Evolutionary conservation across 2,888 invertebrate species (phyloP).

Genomic region (Philereme vetulata): DNA sequence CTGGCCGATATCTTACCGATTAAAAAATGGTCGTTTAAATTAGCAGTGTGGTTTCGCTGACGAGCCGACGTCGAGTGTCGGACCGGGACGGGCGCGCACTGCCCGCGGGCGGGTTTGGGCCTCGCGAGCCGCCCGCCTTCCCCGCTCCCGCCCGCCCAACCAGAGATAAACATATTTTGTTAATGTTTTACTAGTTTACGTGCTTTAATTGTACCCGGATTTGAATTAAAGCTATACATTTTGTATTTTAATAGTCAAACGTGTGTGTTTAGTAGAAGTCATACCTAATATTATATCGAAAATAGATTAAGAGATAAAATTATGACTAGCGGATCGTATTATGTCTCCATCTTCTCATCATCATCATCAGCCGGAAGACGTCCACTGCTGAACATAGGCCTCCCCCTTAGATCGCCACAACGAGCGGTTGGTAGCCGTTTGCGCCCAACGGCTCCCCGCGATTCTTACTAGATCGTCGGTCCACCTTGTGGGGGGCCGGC

Average conservation of each 20-base stretch:
- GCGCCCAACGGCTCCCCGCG: no score
- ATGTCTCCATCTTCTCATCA: no score
- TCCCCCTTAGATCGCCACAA: no score
- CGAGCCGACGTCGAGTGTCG: constrained; percentile 84
- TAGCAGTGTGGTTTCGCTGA: constrained; percentile 78
- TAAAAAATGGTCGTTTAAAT: constrained; percentile 73
- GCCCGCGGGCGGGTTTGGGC: constrained; percentile 55
- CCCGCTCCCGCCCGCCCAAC: constrained; percentile 55
- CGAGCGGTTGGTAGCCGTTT: no score
- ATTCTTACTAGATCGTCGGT: no score
- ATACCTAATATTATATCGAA: no score
- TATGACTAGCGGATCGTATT: no score
- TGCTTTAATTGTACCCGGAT: constrained; percentile 46
- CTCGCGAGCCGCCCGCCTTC: constrained; percentile 51
- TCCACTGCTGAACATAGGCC: no score
- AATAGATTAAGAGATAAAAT: no score
- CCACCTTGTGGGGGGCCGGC: no score
- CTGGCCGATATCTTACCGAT: constrained; percentile 76
- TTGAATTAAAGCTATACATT: constrained; percentile 29
- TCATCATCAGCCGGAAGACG: no score
- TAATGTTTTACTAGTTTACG: constrained; percentile 55
- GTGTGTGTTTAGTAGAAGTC: no score
- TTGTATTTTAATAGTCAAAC: not conserved
- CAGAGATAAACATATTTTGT: constrained; percentile 63
- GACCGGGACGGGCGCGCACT: constrained; percentile 82